A percentile compares a stretch with the other conserved stretches of the same genome.
Evolutionary conservation across 2,888 invertebrate genomes (phyloP).

Genomic region (Gortyna flavago): DNA sequence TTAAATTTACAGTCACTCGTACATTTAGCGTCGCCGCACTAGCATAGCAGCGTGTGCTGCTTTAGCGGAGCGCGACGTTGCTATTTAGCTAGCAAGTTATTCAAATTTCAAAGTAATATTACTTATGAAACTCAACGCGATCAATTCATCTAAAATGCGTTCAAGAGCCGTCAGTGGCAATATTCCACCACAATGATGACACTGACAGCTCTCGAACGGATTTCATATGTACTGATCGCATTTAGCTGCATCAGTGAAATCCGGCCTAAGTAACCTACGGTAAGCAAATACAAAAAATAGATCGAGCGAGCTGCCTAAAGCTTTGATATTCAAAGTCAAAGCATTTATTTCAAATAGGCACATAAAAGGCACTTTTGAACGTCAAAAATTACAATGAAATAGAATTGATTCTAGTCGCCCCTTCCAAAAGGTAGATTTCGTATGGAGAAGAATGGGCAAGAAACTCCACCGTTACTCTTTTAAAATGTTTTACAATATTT

Average conservation of each 20-base stretch:
- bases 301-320: not conserved
- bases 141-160: not conserved
- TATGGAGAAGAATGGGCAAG: too few relatives aligned
- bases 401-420: too few relatives aligned
- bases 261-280: not conserved
- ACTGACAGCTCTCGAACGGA: not conserved
- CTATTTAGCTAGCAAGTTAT: not conserved
- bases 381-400: too few relatives aligned
- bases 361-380: too few relatives aligned
- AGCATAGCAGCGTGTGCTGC: not conserved
- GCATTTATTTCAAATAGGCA: too few relatives aligned
- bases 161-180: not conserved
- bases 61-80: not conserved
- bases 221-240: not conserved
- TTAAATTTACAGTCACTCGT: not conserved
- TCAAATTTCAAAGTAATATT: not conserved
- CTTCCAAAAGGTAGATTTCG: too few relatives aligned
- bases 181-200: not conserved
- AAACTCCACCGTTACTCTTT: too few relatives aligned
- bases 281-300: not conserved
- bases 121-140: not conserved
- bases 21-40: not conserved
- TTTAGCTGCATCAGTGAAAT: not conserved
- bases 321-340: too few relatives aligned
- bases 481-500: too few relatives aligned